A percentile compares a stretch with the other conserved stretches of the same genome.
These are phyloP conservation scores for Chunga burmeisteri DNA, from an alignment of 2,113 vertebrate genomes.

Conservation along the genomic window DNA sequence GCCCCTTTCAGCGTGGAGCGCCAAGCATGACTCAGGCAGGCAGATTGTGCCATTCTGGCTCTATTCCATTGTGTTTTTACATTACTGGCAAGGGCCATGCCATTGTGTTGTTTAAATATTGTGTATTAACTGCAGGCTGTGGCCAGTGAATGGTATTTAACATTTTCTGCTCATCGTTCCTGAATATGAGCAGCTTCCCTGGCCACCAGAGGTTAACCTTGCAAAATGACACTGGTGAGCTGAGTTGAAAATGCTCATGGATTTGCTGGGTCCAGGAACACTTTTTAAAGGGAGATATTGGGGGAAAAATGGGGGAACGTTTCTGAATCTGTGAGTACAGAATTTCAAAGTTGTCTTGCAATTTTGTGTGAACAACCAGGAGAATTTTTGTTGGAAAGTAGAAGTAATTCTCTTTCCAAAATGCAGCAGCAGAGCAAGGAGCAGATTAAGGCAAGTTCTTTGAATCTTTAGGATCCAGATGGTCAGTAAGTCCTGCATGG, in stretches of 20 bases:
- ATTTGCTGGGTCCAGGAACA: background rate
- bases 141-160: constrained; percentile 47
- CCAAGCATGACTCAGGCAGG: constrained; percentile 48
- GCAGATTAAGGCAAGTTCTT: background rate
- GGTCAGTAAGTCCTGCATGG: background rate
- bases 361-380: background rate
- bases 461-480: background rate
- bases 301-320: background rate
- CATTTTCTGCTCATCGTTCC: constrained; percentile 15
- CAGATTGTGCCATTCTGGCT: constrained; percentile 52
- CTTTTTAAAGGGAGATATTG: background rate
- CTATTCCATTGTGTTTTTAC: constrained; percentile 48
- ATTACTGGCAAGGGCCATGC: constrained; percentile 53
- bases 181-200: background rate
- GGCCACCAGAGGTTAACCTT: constrained; percentile 22
- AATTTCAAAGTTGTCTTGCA: background rate
- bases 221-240: background rate
- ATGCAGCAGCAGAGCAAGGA: background rate
- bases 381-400: background rate
- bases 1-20: background rate
- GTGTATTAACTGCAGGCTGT: constrained; percentile 52
- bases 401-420: constrained; percentile 1
- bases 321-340: background rate
- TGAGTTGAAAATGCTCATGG: rapidly evolving
- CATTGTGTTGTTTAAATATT: constrained; percentile 67